Conservation (phyloP, 2,113 vertebrate species). For the Eudyptes chrysolophus region DNA sequence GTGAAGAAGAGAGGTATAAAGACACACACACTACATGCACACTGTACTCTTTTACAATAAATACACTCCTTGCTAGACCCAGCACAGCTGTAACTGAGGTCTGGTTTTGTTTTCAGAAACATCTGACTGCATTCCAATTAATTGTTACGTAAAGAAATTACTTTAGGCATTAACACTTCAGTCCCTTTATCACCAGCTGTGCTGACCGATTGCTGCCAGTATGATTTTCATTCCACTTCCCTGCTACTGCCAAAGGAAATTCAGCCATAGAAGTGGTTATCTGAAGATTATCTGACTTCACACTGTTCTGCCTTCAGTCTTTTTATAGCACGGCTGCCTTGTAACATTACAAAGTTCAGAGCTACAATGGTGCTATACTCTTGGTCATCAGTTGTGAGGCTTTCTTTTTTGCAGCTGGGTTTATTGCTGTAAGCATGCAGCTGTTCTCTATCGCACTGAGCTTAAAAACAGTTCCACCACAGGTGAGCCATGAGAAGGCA, state of each 20-base stretch:
- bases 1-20: background rate
- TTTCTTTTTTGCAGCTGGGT: conserved; percentile 4
- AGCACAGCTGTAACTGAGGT: background rate
- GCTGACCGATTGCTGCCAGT: background rate
- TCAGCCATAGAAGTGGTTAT: background rate
- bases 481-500: conserved; percentile 4
- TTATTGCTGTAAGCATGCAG: background rate
- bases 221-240: background rate
- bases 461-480: background rate
- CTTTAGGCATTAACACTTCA: background rate
- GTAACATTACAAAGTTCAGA: background rate
- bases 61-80: background rate
- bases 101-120: background rate
- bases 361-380: background rate
- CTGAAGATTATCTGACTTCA: conserved; percentile 18
- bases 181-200: background rate
- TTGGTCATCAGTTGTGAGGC: background rate
- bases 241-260: conserved; percentile 8
- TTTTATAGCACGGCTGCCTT: background rate
- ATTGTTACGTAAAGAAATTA: background rate
- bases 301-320: background rate
- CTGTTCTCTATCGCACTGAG: background rate
- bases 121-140: background rate
- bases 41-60: background rate
- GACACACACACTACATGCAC: background rate